These are phyloP conservation scores for Eupleurogrammus muticus DNA, from an alignment of 2,797 vertebrate genomes.

Conservation along the genomic window DNA sequence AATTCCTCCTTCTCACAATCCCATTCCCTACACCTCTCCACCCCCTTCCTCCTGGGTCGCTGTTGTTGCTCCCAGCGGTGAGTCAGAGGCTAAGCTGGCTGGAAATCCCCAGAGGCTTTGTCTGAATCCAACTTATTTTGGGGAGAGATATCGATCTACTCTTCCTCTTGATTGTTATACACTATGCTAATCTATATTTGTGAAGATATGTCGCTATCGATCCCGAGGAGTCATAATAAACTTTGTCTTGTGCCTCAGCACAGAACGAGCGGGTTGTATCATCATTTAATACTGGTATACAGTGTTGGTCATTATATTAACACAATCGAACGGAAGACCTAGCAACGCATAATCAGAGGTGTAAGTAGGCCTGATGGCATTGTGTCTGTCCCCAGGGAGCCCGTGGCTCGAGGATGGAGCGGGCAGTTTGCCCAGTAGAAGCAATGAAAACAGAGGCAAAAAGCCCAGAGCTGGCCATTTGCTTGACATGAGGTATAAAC, in stretches of 20 bases:
- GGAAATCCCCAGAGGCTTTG: conserved; percentile 82
- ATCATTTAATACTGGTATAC: conserved; percentile 92
- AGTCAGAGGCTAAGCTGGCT: conserved; percentile 67
- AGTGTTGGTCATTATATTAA: conserved; percentile 94
- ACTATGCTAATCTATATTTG: conserved; percentile 94
- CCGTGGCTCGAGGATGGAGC: conserved; percentile 51
- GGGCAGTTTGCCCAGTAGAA: conserved; percentile 72
- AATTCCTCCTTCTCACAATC: conserved; percentile 56
- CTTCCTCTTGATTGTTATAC: conserved; percentile 93
- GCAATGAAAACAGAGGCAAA: conserved; percentile 54
- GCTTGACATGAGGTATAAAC: conserved; percentile 45
- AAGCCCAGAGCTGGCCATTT: conserved; percentile 60
- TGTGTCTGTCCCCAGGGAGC: conserved; percentile 61
- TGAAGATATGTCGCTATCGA: conserved; percentile 94
- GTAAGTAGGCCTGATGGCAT: conserved; percentile 73
- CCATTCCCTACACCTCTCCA: conserved; percentile 46
- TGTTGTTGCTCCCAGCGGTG: conserved; percentile 66
- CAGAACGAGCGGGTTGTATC: conserved; percentile 94
- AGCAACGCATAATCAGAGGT: conserved; percentile 82
- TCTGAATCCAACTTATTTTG: conserved; percentile 90
- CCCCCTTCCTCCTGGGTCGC: conserved; percentile 44
- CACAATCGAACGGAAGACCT: conserved; percentile 84
- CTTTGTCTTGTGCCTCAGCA: conserved; percentile 84
- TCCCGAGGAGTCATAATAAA: conserved; percentile 91
- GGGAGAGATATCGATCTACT: conserved; percentile 91